phyloP scores from a whole-genome alignment of 2,797 vertebrate species.

The Enteromius argenteus region DNA sequence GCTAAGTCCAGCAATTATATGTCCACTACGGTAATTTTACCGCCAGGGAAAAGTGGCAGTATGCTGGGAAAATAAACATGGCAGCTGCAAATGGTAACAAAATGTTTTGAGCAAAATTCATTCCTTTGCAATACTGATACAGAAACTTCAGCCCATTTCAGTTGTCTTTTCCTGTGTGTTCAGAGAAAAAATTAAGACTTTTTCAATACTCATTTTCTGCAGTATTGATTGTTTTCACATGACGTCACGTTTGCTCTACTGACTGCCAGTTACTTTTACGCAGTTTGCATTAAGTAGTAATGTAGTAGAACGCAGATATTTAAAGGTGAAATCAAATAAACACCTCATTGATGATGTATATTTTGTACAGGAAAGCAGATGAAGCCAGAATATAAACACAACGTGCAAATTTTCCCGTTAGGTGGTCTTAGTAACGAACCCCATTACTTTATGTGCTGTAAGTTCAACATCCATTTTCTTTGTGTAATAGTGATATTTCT shows the following conservation, averaged over 20 bases:
- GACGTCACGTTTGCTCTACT: too few relatives aligned
- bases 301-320: too few relatives aligned
- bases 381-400: too few relatives aligned
- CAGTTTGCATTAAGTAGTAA: too few relatives aligned
- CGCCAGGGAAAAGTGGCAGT: not conserved
- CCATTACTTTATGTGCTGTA: not conserved
- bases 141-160: not conserved
- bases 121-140: not conserved
- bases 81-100: not conserved
- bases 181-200: not conserved
- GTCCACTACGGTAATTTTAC: too few relatives aligned
- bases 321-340: too few relatives aligned
- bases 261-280: too few relatives aligned
- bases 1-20: not conserved
- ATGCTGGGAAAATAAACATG: not conserved
- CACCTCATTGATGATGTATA: too few relatives aligned
- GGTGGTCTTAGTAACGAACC: too few relatives aligned
- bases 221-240: not conserved
- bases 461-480: not conserved
- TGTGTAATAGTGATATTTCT: not conserved
- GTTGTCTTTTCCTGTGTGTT: not conserved
- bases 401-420: too few relatives aligned
- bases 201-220: not conserved
- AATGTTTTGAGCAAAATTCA: not conserved
- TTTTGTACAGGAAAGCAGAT: too few relatives aligned